A percentile compares a stretch with the other conserved stretches of the same genome.
phyloP scores from a whole-genome alignment of 2,797 vertebrate genomes.

The Otolemur crassicaudatus region DNA sequence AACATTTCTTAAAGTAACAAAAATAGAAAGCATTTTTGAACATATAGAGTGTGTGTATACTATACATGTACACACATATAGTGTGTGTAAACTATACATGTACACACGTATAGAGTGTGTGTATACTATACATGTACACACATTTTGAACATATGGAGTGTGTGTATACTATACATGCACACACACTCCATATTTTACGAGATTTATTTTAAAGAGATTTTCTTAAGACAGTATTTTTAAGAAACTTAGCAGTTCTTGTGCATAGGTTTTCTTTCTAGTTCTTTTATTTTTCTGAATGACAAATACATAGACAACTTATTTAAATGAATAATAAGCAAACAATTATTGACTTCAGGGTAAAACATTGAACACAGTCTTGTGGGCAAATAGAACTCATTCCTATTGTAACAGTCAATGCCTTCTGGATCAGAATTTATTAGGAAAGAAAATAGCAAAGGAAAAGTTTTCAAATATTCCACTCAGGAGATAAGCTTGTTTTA shows the following conservation, averaged over 20 bases:
- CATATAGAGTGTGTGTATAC: neutral
- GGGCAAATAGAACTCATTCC: neutral
- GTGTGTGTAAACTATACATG: too few species aligned
- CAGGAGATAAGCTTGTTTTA: neutral
- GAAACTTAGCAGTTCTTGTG: neutral
- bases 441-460: neutral
- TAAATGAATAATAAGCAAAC: neutral
- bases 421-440: neutral
- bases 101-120: too few species aligned
- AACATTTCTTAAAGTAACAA: neutral
- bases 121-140: too few species aligned
- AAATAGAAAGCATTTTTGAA: neutral
- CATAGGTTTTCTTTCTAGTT: neutral
- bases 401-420: neutral
- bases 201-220: neutral
- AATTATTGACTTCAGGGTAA: neutral
- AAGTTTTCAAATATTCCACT: neutral
- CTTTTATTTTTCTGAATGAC: slow-evolving; percentile 25
- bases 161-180: neutral
- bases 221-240: neutral
- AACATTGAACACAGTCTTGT: neutral
- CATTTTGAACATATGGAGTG: neutral
- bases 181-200: neutral
- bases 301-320: neutral
- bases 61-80: neutral